phyloP scores from a whole-genome alignment of 2,888 invertebrate genomes.

The Drosophila antonietae region DNA sequence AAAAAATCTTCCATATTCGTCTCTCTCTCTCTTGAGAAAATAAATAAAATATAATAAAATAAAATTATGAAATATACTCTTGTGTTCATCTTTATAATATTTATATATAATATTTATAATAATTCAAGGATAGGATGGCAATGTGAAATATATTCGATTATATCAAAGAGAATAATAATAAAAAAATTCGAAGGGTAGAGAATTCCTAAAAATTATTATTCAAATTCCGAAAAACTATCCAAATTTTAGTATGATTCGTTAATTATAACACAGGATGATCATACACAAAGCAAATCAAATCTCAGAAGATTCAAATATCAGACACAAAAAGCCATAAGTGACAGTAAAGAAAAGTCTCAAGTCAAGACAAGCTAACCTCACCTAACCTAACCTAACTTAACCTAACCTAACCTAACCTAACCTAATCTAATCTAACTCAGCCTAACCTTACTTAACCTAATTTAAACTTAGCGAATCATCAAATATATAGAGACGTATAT shows the following conservation, averaged over 20 bases:
- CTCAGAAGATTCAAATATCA: neutral
- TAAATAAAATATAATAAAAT: too few relatives aligned
- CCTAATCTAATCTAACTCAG: neutral
- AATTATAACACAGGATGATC: neutral
- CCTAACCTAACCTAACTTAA: neutral
- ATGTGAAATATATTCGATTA: neutral
- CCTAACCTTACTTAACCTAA: constrained; percentile 1
- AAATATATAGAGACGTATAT: neutral
- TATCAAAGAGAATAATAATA: neutral
- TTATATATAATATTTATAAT: too few relatives aligned
- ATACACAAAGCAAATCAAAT: neutral
- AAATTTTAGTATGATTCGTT: too few relatives aligned
- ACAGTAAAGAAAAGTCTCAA: neutral
- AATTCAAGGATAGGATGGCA: too few relatives aligned
- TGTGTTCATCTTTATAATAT: too few relatives aligned
- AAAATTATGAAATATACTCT: too few relatives aligned
- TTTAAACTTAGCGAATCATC: neutral
- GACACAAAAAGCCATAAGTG: neutral
- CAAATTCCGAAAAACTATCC: too few relatives aligned
- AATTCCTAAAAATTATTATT: too few relatives aligned
- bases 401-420: neutral
- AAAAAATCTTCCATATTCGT: too few relatives aligned
- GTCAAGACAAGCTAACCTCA: neutral
- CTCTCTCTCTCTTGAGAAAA: too few relatives aligned
- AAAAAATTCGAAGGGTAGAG: too few relatives aligned